Percentiles rank a stretch among this genome's conserved stretches.
These are phyloP conservation scores for Arctia plantaginis DNA, from an alignment of 2,888 invertebrate genomes.

Conservation along the genomic window DNA sequence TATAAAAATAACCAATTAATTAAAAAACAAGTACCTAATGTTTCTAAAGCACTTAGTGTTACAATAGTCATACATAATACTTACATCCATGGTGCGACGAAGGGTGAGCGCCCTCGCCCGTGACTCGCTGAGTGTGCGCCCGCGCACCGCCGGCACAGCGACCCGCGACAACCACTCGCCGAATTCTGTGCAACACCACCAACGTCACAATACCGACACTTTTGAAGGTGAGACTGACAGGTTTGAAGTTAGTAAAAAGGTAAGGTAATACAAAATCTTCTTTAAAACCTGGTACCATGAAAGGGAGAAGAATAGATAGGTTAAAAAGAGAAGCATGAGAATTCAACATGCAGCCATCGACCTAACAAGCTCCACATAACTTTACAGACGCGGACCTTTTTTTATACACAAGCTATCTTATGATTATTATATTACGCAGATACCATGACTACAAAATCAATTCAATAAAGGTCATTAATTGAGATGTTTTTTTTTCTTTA, in stretches of 20 bases:
- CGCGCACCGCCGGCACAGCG: conserved; percentile 74
- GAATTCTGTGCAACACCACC: conserved; percentile 72
- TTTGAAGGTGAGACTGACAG: too few species aligned
- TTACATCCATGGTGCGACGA: conserved; percentile 76
- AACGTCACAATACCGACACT: conserved; percentile 51
- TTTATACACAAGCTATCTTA: neutral
- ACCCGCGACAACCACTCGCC: conserved; percentile 83
- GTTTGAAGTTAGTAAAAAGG: conserved; percentile 25
- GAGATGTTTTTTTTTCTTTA: too few species aligned
- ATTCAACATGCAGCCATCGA: neutral
- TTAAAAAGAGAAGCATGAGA: neutral
- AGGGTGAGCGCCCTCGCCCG: conserved; percentile 71
- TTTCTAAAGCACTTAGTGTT: neutral
- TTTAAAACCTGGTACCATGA: neutral
- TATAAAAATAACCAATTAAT: neutral
- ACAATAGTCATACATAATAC: conserved; percentile 41
- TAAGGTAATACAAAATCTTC: conserved; percentile 4
- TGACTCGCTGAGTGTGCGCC: conserved; percentile 69
- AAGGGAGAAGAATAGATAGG: neutral
- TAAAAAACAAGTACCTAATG: neutral
- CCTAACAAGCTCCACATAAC: neutral
- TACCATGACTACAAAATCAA: too few species aligned
- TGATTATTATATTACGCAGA: too few species aligned
- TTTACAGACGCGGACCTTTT: neutral
- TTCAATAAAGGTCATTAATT: too few species aligned